Percentiles rank a stretch among this genome's conserved stretches.
Evolutionary conservation across 1,140 invertebrate species (phyloP).

Genomic region (Atta cephalotes): DNA sequence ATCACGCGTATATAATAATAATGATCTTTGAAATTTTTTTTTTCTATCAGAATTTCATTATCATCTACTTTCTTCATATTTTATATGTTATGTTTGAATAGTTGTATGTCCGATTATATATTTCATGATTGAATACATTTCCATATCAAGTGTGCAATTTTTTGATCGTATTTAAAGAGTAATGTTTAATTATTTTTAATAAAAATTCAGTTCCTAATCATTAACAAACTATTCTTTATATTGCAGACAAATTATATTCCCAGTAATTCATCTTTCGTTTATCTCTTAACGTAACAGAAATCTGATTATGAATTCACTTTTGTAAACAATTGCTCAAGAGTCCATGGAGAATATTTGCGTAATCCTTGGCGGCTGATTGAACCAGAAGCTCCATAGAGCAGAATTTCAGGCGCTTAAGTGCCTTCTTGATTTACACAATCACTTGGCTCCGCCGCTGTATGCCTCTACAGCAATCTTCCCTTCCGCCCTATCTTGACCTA

Average conservation of each 20-base stretch:
- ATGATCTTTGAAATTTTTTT: neutral
- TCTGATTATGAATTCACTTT: constrained; percentile 3
- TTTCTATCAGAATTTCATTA: neutral
- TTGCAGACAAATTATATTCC: neutral
- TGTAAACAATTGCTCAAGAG: neutral
- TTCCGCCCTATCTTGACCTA: constrained; percentile 30
- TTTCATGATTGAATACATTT: neutral
- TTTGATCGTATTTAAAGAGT: neutral
- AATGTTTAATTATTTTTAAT: neutral
- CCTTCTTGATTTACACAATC: constrained; percentile 78
- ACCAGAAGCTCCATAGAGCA: constrained; percentile 29
- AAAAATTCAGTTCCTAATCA: neutral
- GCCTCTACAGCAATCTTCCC: constrained; percentile 29
- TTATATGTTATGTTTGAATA: neutral
- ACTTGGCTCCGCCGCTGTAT: constrained; percentile 54
- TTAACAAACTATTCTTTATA: neutral
- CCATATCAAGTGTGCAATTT: neutral
- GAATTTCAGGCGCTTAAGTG: constrained; percentile 73
- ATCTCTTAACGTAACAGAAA: neutral
- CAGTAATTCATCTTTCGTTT: neutral
- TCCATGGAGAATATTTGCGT: constrained; percentile 3
- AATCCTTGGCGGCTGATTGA: constrained; percentile 37
- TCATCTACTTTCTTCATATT: neutral
- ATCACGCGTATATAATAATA: neutral
- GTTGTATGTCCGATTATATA: neutral